Evolutionary conservation across 2,888 invertebrate species (phyloP).

Genomic region (Epistrophella euchroma): DNA sequence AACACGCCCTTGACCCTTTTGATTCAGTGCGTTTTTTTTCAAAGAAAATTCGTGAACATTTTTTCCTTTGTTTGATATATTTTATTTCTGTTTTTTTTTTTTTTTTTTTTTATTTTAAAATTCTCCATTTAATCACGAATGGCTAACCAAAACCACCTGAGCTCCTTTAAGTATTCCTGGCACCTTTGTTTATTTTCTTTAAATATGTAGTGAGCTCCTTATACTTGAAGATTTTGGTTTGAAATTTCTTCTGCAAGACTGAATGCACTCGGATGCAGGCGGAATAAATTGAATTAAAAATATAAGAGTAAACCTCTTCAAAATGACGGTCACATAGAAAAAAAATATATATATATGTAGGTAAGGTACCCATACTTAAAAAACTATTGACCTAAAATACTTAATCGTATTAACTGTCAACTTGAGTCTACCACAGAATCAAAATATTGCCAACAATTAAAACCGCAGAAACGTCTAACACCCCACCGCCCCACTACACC

Average conservation of each 20-base stretch:
- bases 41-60: neutral
- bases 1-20: neutral
- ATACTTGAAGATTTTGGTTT: neutral
- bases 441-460: slow-evolving; percentile 23
- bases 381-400: neutral
- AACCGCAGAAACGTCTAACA: neutral
- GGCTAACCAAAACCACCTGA: slow-evolving; percentile 13
- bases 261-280: neutral
- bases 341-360: neutral
- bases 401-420: slow-evolving; percentile 11
- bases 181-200: neutral
- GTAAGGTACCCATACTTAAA: neutral
- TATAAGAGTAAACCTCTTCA: neutral
- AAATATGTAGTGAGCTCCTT: neutral
- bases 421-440: neutral
- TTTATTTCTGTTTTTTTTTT: neutral
- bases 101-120: neutral
- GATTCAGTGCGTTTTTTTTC: neutral
- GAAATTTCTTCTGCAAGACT: slow-evolving; percentile 7
- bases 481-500: too few species aligned
- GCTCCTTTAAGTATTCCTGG: neutral
- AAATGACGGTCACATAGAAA: neutral
- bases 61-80: neutral
- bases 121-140: slow-evolving; percentile 12
- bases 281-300: neutral